phyloP scores from a whole-genome alignment of 2,888 invertebrate species.

The Pegoplata infirma region DNA sequence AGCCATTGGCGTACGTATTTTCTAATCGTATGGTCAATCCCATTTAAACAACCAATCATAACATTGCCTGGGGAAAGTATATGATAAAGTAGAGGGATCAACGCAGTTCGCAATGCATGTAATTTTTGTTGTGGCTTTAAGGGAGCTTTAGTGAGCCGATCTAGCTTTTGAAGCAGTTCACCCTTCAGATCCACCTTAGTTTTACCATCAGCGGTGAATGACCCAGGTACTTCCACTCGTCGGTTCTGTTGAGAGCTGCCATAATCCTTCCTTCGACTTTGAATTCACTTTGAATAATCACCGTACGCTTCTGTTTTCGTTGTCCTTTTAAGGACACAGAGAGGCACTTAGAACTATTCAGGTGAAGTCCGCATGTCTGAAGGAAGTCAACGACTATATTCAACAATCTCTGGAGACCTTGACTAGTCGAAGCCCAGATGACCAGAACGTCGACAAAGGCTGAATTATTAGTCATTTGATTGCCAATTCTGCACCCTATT shows the following conservation, averaged over 20 bases:
- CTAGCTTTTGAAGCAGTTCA: background rate
- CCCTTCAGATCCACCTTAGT: background rate
- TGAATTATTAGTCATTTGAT: background rate
- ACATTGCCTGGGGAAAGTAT: background rate
- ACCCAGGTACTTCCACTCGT: conserved; percentile 2
- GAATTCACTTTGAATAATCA: background rate
- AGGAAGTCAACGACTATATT: background rate
- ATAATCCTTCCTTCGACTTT: background rate
- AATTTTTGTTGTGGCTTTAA: background rate
- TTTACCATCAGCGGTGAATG: background rate
- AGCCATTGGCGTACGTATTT: too few species aligned
- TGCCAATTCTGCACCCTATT: background rate
- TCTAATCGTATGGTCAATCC: background rate
- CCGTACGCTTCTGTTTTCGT: conserved; percentile 2
- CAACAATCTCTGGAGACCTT: background rate
- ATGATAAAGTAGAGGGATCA: background rate
- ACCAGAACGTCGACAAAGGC: background rate
- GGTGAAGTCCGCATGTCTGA: background rate
- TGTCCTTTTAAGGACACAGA: conserved; percentile 5
- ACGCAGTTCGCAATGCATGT: background rate
- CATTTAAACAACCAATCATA: too few species aligned
- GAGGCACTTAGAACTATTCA: background rate
- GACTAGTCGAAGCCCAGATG: background rate
- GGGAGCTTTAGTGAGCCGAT: background rate
- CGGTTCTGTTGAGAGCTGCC: background rate